Base-by-base conservation (phyloP, 2,888 invertebrate species). In the Pediacus dermestoides region DNA sequence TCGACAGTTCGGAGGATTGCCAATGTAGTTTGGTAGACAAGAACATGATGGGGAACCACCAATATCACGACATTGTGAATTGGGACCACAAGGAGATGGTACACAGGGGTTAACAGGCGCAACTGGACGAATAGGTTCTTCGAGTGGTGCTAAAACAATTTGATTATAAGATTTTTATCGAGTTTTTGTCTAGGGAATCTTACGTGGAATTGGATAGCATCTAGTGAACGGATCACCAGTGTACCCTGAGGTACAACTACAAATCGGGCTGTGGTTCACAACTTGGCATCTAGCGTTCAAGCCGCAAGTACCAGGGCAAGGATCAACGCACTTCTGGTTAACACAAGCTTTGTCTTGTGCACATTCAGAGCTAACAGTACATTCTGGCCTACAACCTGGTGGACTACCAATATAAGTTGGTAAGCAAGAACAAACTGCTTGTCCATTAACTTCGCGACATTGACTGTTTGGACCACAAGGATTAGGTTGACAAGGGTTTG, bases 21-120 rank as follows among this genome's bases (percentile, higher is more conserved):
- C 88, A 46, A 78, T 74, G 59, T 81, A 88, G 54, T 77, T 80
- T 21, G 77, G 70, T 39, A 82, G 65, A 61, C 89, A 89, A 34
- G 85, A 79, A 61, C 89, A 90, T 7, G 82, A 79, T 16, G 87
- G 84, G 13, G 73, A 69, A 26, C 77, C 78, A 44, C 80, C 78
- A n/a, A 77, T 70, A 52, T 82, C 79, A 40, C 80, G 75, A 59
- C 89, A 90, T 60, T 84, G 75, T 8, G 88, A 81, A 61, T 85
- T 82, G 11, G 81, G 78, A 14, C 89, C 89, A 63, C 89, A 89
- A 2, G 88, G 87, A 18, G 85, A 82, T 13, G 86, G 86, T 34
- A 79, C 61, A 61, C 88, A 88, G 31, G 87, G 85, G 68, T 85
- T 78, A 23, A 73, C 75, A 30, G 65, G 57, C 36, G 34, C 10